These are phyloP conservation scores for Myanophis thanlyinensis DNA, from an alignment of 2,113 vertebrate genomes.

Conservation along the genomic window DNA sequence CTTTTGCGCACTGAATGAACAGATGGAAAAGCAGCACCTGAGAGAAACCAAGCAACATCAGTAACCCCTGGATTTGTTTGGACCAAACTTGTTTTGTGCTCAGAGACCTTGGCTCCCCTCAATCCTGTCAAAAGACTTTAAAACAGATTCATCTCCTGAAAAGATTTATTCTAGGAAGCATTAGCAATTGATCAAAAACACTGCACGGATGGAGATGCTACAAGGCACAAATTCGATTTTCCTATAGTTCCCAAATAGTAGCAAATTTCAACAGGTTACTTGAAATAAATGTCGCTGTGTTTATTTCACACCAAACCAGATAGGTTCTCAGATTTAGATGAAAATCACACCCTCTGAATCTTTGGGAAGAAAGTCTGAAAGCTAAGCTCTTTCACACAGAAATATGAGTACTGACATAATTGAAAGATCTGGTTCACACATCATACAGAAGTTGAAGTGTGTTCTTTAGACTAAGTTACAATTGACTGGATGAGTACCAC, in stretches of 20 bases:
- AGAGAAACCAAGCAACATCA: conserved; percentile 48
- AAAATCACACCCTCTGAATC: not conserved
- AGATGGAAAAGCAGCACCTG: conserved; percentile 76
- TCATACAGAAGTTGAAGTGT: not conserved
- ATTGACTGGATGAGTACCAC: not conserved
- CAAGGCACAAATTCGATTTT: not conserved
- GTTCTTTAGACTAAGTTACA: not conserved
- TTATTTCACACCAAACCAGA: not conserved
- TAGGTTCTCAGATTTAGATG: not conserved
- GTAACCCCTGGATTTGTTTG: not conserved
- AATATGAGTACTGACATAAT: not conserved
- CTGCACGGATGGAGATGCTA: not conserved
- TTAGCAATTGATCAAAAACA: not conserved
- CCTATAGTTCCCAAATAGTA: not conserved
- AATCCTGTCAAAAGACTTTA: not conserved
- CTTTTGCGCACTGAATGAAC: conserved; percentile 77
- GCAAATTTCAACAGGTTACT: not conserved
- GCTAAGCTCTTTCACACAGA: not conserved
- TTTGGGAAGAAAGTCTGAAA: not conserved
- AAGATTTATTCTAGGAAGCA: not conserved
- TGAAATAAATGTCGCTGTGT: not conserved
- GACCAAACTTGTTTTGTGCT: not conserved
- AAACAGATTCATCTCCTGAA: not conserved
- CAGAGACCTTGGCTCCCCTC: not conserved
- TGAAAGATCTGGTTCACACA: not conserved